Evolutionary conservation across 1,140 invertebrate species (phyloP).

Genomic region (Drosophila nigrodunni): DNA sequence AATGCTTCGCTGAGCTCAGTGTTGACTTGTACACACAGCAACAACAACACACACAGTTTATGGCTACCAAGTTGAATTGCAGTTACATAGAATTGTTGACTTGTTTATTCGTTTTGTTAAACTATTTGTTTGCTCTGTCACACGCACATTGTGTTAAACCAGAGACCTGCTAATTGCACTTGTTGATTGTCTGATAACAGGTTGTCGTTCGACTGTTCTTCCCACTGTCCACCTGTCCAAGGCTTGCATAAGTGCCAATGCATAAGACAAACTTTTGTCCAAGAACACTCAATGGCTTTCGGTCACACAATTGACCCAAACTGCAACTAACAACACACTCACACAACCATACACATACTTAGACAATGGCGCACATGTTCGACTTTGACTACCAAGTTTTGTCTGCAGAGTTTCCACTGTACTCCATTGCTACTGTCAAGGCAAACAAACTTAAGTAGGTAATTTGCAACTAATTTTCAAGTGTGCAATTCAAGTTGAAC

Average conservation of each 20-base stretch:
- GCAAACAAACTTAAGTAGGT: slow-evolving; percentile 80
- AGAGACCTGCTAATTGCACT: slow-evolving; percentile 78
- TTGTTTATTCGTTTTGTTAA: slow-evolving; percentile 53
- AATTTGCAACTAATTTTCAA: slow-evolving; percentile 82
- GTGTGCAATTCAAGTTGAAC: slow-evolving; percentile 59
- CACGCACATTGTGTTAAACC: slow-evolving; percentile 68
- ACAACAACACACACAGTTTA: slow-evolving; percentile 3
- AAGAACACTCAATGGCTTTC: slow-evolving; percentile 18
- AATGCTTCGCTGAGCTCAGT: slow-evolving; percentile 30
- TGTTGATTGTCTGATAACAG: slow-evolving; percentile 78
- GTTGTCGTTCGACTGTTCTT: slow-evolving; percentile 38
- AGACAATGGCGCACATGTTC: slow-evolving; percentile 63
- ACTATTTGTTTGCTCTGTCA: slow-evolving; percentile 81
- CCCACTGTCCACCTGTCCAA: slow-evolving; percentile 16
- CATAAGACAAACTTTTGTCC: slow-evolving; percentile 72
- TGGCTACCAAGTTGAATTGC: slow-evolving; percentile 9
- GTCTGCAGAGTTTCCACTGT: slow-evolving; percentile 18
- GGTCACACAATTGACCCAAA: slow-evolving; percentile 15
- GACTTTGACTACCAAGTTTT: slow-evolving; percentile 32
- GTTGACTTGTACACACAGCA: background rate
- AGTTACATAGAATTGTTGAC: slow-evolving; percentile 44
- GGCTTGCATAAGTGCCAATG: slow-evolving; percentile 68
- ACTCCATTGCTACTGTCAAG: slow-evolving; percentile 34
- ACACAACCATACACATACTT: too few relatives aligned
- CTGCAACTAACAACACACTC: slow-evolving; percentile 19